Conservation (phyloP, 1,140 invertebrate genomes). For the Pentalonia nigronervosa region DNA sequence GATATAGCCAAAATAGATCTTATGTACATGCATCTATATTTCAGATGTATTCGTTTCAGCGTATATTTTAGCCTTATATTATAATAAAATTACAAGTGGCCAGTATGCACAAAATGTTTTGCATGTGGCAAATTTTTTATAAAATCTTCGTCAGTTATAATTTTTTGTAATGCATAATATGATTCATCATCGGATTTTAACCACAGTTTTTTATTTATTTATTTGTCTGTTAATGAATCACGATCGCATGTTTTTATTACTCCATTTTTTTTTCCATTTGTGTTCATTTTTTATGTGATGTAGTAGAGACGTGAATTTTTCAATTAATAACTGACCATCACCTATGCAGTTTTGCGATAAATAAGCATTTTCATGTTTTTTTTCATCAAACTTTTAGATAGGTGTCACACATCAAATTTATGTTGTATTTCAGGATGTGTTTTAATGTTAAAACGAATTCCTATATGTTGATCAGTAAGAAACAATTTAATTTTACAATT, state of each 20-base stretch:
- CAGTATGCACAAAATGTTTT: conserved; percentile 41
- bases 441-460: not conserved
- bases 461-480: conserved; percentile 23
- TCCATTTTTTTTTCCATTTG: conserved; percentile 36
- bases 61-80: conserved; percentile 35
- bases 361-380: not conserved
- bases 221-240: not conserved
- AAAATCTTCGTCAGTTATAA: conserved; percentile 27
- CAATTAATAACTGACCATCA: conserved; percentile 13
- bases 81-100: conserved; percentile 38
- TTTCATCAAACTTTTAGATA: conserved; percentile 54
- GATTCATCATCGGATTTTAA: not conserved
- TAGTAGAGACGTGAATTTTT: conserved; percentile 20
- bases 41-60: conserved; percentile 27
- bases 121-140: conserved; percentile 33
- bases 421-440: conserved; percentile 47
- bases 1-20: conserved; percentile 37
- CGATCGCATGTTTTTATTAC: conserved; percentile 15
- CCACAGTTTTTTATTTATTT: conserved; percentile 23
- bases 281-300: conserved; percentile 38
- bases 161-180: conserved; percentile 37
- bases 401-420: conserved; percentile 33
- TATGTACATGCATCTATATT: not conserved
- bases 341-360: not conserved
- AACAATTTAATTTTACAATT: conserved; percentile 25